Conservation (phyloP, 2,797 vertebrate genomes). For the Microchirus variegatus region DNA sequence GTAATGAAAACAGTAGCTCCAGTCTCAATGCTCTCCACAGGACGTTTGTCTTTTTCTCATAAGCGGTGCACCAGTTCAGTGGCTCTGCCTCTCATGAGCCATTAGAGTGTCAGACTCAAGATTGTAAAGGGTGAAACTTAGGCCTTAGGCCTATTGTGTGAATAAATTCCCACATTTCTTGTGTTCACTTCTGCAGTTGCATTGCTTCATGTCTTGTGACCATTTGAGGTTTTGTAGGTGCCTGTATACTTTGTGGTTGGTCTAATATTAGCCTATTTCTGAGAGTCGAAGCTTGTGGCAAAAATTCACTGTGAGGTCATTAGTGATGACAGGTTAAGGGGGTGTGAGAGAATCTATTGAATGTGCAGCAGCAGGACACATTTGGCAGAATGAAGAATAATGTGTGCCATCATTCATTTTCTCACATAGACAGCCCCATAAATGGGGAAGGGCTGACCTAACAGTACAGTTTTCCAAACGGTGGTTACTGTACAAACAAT, state of each 20-base stretch:
- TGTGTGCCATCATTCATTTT: constrained; percentile 65
- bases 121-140: constrained; percentile 61
- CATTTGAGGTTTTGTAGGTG: constrained; percentile 45
- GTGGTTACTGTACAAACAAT: constrained; percentile 79
- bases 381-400: constrained; percentile 51
- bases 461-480: constrained; percentile 47
- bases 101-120: constrained; percentile 64
- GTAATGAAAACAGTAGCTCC: constrained; percentile 89
- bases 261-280: constrained; percentile 57
- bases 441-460: constrained; percentile 68
- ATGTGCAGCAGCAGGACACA: constrained; percentile 36
- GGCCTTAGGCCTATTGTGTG: constrained; percentile 48
- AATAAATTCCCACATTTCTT: constrained; percentile 61
- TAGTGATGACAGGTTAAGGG: constrained; percentile 46
- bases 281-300: constrained; percentile 37
- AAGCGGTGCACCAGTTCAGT: constrained; percentile 59
- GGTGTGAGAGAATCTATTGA: constrained; percentile 36
- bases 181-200: constrained; percentile 31
- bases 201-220: constrained; percentile 45
- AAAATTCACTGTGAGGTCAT: constrained; percentile 63
- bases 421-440: constrained; percentile 56
- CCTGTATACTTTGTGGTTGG: constrained; percentile 54
- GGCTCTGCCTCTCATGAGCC: constrained; percentile 66
- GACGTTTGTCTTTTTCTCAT: constrained; percentile 81
- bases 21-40: constrained; percentile 73